Base-by-base conservation (phyloP, 1,140 invertebrate species). In the Pseudomyrmex pallidus region DNA sequence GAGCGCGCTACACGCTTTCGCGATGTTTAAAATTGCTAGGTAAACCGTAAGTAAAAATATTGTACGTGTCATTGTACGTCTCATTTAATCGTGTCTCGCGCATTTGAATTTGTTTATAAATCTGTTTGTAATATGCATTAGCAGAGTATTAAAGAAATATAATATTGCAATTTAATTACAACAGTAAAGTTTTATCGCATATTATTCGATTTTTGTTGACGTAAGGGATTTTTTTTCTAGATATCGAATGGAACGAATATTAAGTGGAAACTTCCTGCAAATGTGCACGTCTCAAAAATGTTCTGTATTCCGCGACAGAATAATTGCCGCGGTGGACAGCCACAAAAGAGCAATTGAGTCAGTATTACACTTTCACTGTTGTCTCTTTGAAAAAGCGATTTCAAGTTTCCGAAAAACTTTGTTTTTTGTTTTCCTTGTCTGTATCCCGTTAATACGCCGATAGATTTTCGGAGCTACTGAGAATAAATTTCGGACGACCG, bases 321-420 rank as follows among this genome's bases (percentile, higher is more conserved):
- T 82, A 63, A 56, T 44, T 1, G 78, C 56, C 50, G 78, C 68
- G 2, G 70, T 74, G 2, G 78, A 82, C 9, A 54, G 73, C 1
- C 78, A 82, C 56, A 82, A 3, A 54, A 74, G 78, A 73, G 78
- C 78, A 0, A 82, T 74, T 12, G 78, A 74, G 78, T 82, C 56
- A 35, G 68, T 82, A 62, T 17, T 25, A 25, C 2, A 46, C 56
- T 46, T 13, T 66, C 12, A 9, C 15, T 48, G n/a, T 35, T 35
- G 35, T 35, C 35, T 35, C 35, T 35, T 35, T 7, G 35, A 35
- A 35, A 35, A 35, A 35, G 35, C 35, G 5, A 35, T 35, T 35
- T 35, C 5, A 7, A 35, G 35, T 35, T 35, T 35, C 5, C 7
- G 35, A 35, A 7, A 35, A 1, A 35, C 0, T 35, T 35, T 35